Base-by-base conservation (phyloP, 2,888 invertebrate species). In the Agrochola circellaris region DNA sequence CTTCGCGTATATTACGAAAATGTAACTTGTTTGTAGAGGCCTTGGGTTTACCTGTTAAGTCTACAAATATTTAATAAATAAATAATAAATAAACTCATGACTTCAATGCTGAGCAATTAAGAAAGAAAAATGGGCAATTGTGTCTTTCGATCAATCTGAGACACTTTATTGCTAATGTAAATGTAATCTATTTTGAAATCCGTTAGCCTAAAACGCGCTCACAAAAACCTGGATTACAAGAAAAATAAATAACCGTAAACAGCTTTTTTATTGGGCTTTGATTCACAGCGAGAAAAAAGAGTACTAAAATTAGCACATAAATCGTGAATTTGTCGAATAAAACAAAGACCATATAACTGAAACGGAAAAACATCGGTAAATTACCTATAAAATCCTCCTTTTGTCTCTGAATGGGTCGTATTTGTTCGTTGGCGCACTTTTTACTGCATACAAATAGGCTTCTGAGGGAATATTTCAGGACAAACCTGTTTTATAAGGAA, bases 321-420 rank as follows among this genome's bases (percentile, higher is more conserved):
- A 87, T 87, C 73, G 76, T 65, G 65, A 87, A 87, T 85, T 82
- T 81, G 64, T 72, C 75, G 45, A 80, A 82, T 82, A 85, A 87
- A 89, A 87, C 68, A 89, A 77, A 83, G 58, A 76, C 89, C 64
- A 73, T 89, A 87, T 82, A 85, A 89, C 75, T 86, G 73, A 75
- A 86, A 85, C 54, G 75, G 54, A 71, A 82, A 87, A 87, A 83
- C 86, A 89, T 77, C 73, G 77, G 77, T 89, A 86, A 88, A 88
- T 87, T 80, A 83, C 88, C 73, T 77, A 89, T 88, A 87, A 89
- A 87, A 89, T 65, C 75, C 79, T 85, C 62, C 69, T 73, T 83
- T 88, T 87, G 79, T 86, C 73, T 81, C 61, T 75, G 72, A 79
- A 83, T 65, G 69, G 72, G 72, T 62, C 67, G 65, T 77, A 72